Percentiles rank a stretch among this genome's conserved stretches.
Conservation (phyloP, 2,113 vertebrate species). For the Polypterus bichir region DNA sequence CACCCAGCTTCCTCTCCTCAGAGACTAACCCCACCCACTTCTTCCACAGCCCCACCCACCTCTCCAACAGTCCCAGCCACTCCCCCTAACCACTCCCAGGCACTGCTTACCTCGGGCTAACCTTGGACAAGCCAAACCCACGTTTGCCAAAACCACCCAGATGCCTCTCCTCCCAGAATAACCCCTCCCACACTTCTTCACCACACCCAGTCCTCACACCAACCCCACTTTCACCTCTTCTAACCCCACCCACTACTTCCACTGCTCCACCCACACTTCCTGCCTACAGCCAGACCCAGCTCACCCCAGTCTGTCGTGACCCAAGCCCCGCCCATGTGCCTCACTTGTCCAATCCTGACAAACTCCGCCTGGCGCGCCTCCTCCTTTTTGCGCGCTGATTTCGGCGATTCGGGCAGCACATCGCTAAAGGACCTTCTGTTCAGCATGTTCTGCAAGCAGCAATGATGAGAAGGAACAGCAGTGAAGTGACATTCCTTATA, state of each 20-base stretch:
- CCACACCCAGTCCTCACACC: not conserved
- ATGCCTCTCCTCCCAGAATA: too few species aligned
- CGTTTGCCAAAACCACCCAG: too few species aligned
- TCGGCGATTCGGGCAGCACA: slow-evolving; percentile 89
- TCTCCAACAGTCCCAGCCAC: too few species aligned
- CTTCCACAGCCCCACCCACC: too few species aligned
- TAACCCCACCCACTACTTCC: too few species aligned
- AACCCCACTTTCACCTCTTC: too few species aligned
- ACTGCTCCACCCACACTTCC: not conserved
- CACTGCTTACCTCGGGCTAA: too few species aligned
- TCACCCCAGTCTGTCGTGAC: not conserved
- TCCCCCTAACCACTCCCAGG: too few species aligned
- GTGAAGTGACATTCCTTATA: not conserved
- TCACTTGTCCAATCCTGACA: slow-evolving; percentile 88
- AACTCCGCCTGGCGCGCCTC: slow-evolving; percentile 96
- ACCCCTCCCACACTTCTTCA: not conserved
- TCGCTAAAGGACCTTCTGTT: slow-evolving; percentile 94
- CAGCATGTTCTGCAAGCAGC: slow-evolving; percentile 78
- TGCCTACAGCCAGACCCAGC: slow-evolving; percentile 1
- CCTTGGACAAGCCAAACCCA: too few species aligned
- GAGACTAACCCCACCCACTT: too few species aligned
- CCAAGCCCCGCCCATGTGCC: not conserved
- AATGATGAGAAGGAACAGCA: not conserved
- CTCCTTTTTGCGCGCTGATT: slow-evolving; percentile 89
- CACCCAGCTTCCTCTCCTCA: too few species aligned